Evolutionary conservation across 2,113 vertebrate species (phyloP), one percentile per base, ranked within the genome.

Genomic region (Neomonachus schauinslandi): DNA sequence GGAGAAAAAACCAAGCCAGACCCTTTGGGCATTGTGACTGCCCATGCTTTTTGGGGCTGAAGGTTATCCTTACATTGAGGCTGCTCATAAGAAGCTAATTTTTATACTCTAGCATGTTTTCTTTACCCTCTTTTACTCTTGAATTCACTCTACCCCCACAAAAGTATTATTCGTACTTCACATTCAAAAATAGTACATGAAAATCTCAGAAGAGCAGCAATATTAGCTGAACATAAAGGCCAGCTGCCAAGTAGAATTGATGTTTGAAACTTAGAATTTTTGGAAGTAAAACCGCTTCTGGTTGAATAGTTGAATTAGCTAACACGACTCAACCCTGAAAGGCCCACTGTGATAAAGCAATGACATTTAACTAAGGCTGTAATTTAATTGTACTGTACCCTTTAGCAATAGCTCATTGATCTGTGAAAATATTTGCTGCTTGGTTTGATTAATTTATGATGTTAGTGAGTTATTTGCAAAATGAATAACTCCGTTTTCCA

Each of bases 361-460:
- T 96, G 97, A 95, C 93, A 97, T 97, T 97, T 84, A 97, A 94
- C 95, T 55, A 97, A 86, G 65, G n/a, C 94, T 98, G 28, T 97
- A 95, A 97, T 98, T 98, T 98, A 96, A n/a, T 98, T 96, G 89
- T 94, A 83, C 72, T 36, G 31, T 96, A 89, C 74, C 92, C 89
- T 97, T 72, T 87, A 96, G 95, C 69, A 96, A 2, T 92, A 96
- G 55, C 93, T 98, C 91, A 89, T 76, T 98, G 97, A 96, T 95
- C 97, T 98, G 91, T 97, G 94, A 98, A 98, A 98, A 97, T 76
- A 87, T 97, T 97, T 98, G 89, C 83, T 98, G n/a, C 92, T 89
- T 98, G 94, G 31, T 91, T 98, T 97, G 95, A 95, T 97, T 98
- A 97, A 97, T 69, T 98, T 98, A 77, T 90, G 79, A 85, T 67